Conservation (phyloP, 1,140 invertebrate species). For the Chrysopa pallens region DNA sequence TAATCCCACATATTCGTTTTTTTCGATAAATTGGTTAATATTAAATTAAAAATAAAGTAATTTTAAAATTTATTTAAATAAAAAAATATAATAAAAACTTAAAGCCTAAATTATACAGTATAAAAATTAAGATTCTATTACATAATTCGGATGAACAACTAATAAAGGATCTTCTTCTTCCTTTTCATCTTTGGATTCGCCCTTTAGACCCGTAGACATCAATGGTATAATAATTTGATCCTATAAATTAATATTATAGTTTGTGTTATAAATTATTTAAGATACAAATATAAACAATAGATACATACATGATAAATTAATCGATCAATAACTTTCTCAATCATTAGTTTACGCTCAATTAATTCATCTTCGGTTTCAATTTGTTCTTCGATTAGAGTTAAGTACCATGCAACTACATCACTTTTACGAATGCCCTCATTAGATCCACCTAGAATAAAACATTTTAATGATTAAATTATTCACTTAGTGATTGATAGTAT, state of each 20-base stretch:
- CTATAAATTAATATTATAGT: slow-evolving; percentile 26
- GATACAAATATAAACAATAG: neutral
- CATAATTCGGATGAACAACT: slow-evolving; percentile 92
- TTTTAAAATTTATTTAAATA: too few species aligned
- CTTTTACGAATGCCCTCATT: slow-evolving; percentile 54
- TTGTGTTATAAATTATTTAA: neutral
- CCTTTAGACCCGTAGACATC: slow-evolving; percentile 41
- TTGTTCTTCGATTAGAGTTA: slow-evolving; percentile 72
- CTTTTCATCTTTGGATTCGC: slow-evolving; percentile 28
- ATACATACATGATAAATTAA: slow-evolving; percentile 72
- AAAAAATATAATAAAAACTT: too few species aligned
- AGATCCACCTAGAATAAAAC: too few species aligned
- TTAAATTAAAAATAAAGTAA: too few species aligned
- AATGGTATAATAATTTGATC: slow-evolving; percentile 86
- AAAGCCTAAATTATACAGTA: neutral
- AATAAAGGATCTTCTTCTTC: slow-evolving; percentile 70
- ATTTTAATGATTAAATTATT: too few species aligned
- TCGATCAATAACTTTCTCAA: slow-evolving; percentile 92
- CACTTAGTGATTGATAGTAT: too few species aligned
- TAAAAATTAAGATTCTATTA: slow-evolving; percentile 39
- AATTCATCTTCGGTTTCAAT: slow-evolving; percentile 86
- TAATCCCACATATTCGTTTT: too few species aligned
- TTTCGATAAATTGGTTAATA: too few species aligned
- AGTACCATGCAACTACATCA: slow-evolving; percentile 87
- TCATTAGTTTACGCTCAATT: slow-evolving; percentile 68